Evolutionary conservation across 2,888 invertebrate genomes (phyloP).

Genomic region (Andrena chrysosceles): DNA sequence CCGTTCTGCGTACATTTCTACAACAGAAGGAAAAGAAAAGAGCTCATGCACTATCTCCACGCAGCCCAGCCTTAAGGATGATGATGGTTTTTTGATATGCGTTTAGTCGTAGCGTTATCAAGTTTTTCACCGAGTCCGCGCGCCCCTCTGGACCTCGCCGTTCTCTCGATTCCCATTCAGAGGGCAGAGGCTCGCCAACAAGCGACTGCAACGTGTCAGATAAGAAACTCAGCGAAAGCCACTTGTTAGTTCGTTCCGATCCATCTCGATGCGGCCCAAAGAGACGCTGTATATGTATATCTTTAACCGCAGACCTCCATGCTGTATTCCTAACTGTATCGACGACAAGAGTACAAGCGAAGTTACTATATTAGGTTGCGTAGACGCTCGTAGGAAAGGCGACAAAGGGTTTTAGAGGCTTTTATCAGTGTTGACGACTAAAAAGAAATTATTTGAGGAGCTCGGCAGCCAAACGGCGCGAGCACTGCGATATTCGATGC

Average conservation of each 20-base stretch:
- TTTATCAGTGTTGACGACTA: slow-evolving; percentile 62
- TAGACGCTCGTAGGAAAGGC: slow-evolving; percentile 43
- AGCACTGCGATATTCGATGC: neutral
- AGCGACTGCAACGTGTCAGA: slow-evolving; percentile 1
- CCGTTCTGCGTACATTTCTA: slow-evolving; percentile 44
- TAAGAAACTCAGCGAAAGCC: too few species aligned
- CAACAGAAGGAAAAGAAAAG: slow-evolving; percentile 6
- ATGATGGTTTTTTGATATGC: slow-evolving; percentile 58
- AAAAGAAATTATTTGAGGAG: slow-evolving; percentile 58
- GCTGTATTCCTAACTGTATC: slow-evolving; percentile 55
- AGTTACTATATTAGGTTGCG: slow-evolving; percentile 61
- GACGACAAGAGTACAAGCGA: slow-evolving; percentile 57
- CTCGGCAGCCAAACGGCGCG: slow-evolving; percentile 14
- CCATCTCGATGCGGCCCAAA: slow-evolving; percentile 1
- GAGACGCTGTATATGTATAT: slow-evolving; percentile 44
- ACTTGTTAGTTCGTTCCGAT: neutral
- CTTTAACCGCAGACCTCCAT: slow-evolving; percentile 48
- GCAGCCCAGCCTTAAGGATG: slow-evolving; percentile 61
- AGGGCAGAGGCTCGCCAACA: slow-evolving; percentile 15
- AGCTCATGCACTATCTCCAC: slow-evolving; percentile 46
- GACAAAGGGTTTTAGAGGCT: slow-evolving; percentile 52
- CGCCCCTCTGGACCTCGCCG: slow-evolving; percentile 1
- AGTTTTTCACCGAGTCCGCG: slow-evolving; percentile 53
- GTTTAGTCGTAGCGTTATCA: slow-evolving; percentile 58
- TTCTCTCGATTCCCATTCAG: neutral